Evolutionary conservation across 2,113 vertebrate species (phyloP).

Genomic region (Pseudopipra pipra): DNA sequence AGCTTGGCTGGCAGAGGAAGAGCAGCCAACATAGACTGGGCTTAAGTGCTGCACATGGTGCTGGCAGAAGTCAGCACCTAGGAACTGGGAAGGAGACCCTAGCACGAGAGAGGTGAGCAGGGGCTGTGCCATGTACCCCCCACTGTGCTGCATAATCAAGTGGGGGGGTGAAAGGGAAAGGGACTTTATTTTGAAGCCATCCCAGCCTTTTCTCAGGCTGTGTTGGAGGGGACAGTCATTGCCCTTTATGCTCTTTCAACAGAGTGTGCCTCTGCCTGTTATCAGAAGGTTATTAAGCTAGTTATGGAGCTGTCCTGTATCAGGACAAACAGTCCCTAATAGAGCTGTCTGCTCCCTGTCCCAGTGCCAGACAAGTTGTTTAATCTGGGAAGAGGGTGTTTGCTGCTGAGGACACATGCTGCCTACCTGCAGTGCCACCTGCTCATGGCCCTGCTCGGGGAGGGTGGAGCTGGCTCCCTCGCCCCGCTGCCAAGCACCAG

Average conservation of each 20-base stretch:
- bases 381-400: background rate
- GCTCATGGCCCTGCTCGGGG: fast-evolving
- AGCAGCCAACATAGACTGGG: fast-evolving
- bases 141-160: background rate
- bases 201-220: background rate
- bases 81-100: background rate
- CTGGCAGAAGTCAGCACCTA: background rate
- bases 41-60: fast-evolving
- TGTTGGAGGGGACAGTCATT: background rate
- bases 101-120: background rate
- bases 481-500: fast-evolving
- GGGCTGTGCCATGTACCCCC: background rate
- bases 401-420: fast-evolving
- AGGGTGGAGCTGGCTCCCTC: background rate
- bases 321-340: background rate
- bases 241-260: fast-evolving
- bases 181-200: background rate
- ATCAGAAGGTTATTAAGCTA: background rate
- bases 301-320: background rate
- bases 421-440: background rate
- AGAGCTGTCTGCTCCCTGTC: background rate
- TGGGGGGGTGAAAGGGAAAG: background rate
- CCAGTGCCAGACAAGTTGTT: background rate
- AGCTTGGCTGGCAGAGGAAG: background rate
- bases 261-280: background rate